Evolutionary conservation across 2,888 invertebrate genomes (phyloP).

Genomic region (Lasioglossum lativentre): DNA sequence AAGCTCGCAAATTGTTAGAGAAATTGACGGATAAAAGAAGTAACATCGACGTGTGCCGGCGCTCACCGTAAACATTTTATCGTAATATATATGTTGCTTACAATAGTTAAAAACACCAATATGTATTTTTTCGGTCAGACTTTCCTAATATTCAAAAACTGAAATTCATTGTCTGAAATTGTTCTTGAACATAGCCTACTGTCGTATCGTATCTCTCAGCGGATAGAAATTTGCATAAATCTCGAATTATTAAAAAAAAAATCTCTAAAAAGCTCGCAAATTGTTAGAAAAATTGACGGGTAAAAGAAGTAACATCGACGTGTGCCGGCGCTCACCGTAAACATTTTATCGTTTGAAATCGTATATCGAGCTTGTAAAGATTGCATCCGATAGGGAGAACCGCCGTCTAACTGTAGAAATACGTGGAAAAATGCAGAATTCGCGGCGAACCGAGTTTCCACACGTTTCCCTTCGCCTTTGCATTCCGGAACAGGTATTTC

Average conservation of each 20-base stretch:
- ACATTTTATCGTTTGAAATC: not conserved
- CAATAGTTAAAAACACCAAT: no score
- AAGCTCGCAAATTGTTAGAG: no score
- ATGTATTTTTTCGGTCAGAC: no score
- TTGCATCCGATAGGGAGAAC: not conserved
- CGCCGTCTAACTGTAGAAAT: not conserved
- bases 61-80: not conserved
- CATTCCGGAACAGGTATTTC: conserved; percentile 31
- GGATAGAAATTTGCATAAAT: no score
- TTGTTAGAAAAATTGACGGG: not conserved
- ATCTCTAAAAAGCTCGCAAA: no score
- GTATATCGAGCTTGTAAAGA: not conserved
- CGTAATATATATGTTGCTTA: no score
- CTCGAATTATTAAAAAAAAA: no score
- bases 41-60: not conserved
- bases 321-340: no score
- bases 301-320: not conserved
- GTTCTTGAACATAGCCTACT: no score
- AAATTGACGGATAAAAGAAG: not conserved
- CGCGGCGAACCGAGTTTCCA: not conserved
- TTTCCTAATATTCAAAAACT: no score
- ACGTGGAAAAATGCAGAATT: conserved; percentile 14
- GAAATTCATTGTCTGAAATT: no score
- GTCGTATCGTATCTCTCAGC: no score
- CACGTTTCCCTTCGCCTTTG: conserved; percentile 13